Percentiles rank a stretch among this genome's conserved stretches.
Evolutionary conservation across 2,113 vertebrate species (phyloP).

Genomic region (Silurus meridionalis): DNA sequence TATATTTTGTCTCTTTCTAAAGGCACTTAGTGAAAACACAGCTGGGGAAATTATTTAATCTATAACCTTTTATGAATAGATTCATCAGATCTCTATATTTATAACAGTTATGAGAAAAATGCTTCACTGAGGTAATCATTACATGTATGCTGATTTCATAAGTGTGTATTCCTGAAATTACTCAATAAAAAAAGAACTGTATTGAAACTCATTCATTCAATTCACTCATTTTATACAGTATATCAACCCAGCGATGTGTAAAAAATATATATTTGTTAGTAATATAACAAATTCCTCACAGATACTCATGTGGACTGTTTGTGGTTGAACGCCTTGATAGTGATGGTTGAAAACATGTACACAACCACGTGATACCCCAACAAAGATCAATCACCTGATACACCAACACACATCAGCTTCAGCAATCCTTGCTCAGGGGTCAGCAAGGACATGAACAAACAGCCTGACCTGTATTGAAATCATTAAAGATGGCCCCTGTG

Average conservation of each 20-base stretch:
- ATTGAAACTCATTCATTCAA: background rate
- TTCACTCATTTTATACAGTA: too few relatives aligned
- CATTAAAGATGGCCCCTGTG: too few relatives aligned
- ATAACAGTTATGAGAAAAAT: background rate
- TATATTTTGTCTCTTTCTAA: background rate
- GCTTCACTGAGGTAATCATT: background rate
- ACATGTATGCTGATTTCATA: background rate
- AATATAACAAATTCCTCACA: background rate
- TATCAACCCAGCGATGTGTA: too few relatives aligned
- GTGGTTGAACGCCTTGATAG: too few relatives aligned
- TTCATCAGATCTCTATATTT: background rate
- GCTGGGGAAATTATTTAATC: background rate
- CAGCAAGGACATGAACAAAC: too few relatives aligned
- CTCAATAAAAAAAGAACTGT: constrained; percentile 10
- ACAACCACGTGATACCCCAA: background rate
- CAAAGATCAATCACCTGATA: background rate
- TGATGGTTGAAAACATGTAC: too few relatives aligned
- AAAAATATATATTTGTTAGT: too few relatives aligned
- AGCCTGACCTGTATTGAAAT: too few relatives aligned
- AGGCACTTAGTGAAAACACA: background rate
- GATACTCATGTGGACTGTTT: too few relatives aligned
- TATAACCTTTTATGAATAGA: background rate
- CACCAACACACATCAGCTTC: background rate
- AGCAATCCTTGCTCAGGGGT: too few relatives aligned
- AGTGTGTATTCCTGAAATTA: background rate